Evolutionary conservation across 2,113 vertebrate species (phyloP).

Genomic region (Microtus oregoni): DNA sequence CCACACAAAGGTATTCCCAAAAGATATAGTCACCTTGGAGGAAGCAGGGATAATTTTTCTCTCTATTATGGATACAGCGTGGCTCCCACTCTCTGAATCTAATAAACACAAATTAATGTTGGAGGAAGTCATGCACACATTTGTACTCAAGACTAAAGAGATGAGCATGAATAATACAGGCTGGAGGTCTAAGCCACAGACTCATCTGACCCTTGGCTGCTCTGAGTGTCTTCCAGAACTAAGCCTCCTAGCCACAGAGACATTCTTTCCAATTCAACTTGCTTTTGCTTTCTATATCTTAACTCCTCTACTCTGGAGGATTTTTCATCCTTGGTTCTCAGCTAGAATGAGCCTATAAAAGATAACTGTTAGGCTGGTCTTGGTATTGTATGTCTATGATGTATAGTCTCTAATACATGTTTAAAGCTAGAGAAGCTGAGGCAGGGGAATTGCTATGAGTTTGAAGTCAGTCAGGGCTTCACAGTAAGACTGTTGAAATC

Average conservation of each 20-base stretch:
- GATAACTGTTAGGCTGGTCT: neutral
- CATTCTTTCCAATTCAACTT: neutral
- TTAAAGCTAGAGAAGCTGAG: neutral
- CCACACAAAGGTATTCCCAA: slow-evolving; percentile 57
- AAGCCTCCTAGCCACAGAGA: too few species aligned
- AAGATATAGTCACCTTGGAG: slow-evolving; percentile 72
- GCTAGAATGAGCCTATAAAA: neutral
- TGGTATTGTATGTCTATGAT: neutral
- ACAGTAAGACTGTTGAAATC: neutral
- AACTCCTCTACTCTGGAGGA: neutral
- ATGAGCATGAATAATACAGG: neutral
- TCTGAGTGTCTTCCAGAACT: neutral
- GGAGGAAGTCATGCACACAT: neutral
- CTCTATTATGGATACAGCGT: slow-evolving; percentile 72
- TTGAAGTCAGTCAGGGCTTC: neutral
- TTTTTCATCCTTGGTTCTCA: slow-evolving; percentile 10
- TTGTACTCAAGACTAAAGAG: neutral
- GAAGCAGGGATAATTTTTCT: slow-evolving; percentile 69
- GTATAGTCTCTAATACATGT: neutral
- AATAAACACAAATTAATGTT: slow-evolving; percentile 64
- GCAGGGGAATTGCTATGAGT: neutral
- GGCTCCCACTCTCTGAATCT: slow-evolving; percentile 19
- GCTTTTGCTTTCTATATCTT: slow-evolving; percentile 19
- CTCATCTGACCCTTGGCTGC: neutral
- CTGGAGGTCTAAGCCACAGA: neutral